Percentiles rank a stretch among this genome's conserved stretches.
phyloP scores from a whole-genome alignment of 92 coral and sea anemone species.

The Plumapathes pennacea region DNA sequence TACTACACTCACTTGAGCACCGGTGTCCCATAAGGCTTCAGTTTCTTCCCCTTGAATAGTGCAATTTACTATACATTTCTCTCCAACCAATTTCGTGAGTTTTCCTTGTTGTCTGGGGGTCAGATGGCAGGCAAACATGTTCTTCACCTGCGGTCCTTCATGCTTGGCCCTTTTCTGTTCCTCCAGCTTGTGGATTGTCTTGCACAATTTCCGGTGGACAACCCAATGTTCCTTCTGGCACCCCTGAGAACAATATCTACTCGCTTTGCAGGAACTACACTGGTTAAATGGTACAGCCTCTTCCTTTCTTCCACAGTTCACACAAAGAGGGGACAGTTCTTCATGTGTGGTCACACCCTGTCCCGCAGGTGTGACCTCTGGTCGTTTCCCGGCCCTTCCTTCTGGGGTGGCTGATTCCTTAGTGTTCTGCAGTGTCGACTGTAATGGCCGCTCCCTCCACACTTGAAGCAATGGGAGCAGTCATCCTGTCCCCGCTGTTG shows the following conservation, averaged over 20 bases:
- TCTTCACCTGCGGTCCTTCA: conserved; percentile 1
- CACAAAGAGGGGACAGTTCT: conserved; percentile 26
- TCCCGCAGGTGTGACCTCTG: conserved; percentile 35
- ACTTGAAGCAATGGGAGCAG: conserved; percentile 62
- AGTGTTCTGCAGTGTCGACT: conserved; percentile 28
- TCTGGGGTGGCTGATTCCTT: not conserved
- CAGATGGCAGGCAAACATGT: conserved; percentile 19
- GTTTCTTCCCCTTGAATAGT: conserved; percentile 15
- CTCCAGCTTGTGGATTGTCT: conserved; percentile 10
- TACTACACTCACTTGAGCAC: conserved; percentile 55
- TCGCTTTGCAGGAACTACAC: conserved; percentile 26
- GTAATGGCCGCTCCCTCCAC: conserved; percentile 44
- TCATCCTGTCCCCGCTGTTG: conserved; percentile 26
- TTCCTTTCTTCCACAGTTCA: conserved; percentile 32
- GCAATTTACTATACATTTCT: conserved; percentile 41
- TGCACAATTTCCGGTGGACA: conserved; percentile 8
- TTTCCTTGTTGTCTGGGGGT: conserved; percentile 28
- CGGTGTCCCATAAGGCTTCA: conserved; percentile 59
- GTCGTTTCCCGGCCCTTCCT: conserved; percentile 17
- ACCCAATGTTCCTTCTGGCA: conserved; percentile 32
- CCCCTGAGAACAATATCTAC: conserved; percentile 21
- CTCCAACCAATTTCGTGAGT: conserved; percentile 37
- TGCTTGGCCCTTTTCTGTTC: not conserved
- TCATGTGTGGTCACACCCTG: conserved; percentile 49
- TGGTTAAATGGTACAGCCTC: not conserved